Percentiles rank a stretch among this genome's conserved stretches.
These are phyloP conservation scores for Eulemur mongoz DNA, from an alignment of 2,797 vertebrate species.

Conservation along the genomic window DNA sequence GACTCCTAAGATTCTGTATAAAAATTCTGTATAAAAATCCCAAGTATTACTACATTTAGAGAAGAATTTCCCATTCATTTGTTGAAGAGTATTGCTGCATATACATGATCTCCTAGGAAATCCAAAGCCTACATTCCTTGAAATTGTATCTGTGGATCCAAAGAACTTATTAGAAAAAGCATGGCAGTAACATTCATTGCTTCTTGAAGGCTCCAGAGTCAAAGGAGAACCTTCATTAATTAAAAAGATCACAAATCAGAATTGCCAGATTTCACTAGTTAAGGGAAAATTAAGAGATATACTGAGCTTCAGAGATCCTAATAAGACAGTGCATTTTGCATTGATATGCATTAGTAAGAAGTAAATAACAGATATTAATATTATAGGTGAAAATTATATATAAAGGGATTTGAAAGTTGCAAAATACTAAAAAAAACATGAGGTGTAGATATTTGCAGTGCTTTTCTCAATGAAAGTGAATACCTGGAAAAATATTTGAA, in stretches of 20 bases:
- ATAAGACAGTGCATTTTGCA: background rate
- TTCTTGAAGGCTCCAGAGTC: background rate
- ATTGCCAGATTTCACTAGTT: background rate
- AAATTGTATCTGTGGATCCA: background rate
- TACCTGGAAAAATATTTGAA: background rate
- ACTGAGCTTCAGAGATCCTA: background rate
- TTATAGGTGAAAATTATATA: constrained; percentile 11
- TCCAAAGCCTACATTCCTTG: background rate
- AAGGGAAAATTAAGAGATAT: constrained; percentile 37
- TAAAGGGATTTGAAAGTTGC: constrained; percentile 12
- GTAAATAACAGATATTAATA: background rate
- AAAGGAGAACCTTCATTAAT: background rate
- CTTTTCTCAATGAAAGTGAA: background rate
- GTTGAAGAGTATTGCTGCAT: background rate
- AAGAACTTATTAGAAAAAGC: constrained; percentile 1
- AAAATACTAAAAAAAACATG: background rate
- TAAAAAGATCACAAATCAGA: background rate
- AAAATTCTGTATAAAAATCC: background rate
- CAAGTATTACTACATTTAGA: background rate
- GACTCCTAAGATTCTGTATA: background rate
- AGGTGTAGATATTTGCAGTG: background rate
- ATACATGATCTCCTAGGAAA: background rate
- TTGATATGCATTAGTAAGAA: constrained; percentile 2
- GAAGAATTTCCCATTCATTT: background rate
- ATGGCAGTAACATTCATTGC: background rate